phyloP scores from a whole-genome alignment of 2,113 vertebrate species.

The Asarcornis scutulata region DNA sequence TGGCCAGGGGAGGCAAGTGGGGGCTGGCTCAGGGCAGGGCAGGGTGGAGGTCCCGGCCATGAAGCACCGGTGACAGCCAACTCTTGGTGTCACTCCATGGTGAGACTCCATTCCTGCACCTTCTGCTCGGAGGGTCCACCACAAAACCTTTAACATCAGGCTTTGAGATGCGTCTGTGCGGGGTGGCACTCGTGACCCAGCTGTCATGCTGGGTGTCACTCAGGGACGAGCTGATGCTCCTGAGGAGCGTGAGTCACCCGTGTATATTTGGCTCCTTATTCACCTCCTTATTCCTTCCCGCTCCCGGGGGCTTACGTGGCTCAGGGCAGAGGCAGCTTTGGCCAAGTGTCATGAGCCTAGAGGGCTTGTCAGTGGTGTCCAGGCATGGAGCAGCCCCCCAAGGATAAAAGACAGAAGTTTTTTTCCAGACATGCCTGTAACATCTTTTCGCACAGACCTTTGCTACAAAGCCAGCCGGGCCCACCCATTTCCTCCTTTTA shows the following conservation, averaged over 20 bases:
- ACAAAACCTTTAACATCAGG: not conserved
- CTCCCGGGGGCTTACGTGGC: not conserved
- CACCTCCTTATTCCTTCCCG: no score
- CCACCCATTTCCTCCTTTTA: not conserved
- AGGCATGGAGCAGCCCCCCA: not conserved
- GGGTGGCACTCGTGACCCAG: not conserved
- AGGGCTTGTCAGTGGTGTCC: not conserved
- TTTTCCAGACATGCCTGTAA: rapidly evolving
- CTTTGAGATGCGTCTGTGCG: not conserved
- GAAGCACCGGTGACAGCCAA: not conserved
- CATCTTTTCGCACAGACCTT: not conserved
- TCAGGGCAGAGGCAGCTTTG: not conserved
- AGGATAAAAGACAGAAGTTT: not conserved
- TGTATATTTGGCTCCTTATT: not conserved
- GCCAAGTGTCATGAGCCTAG: not conserved
- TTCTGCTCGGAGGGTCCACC: not conserved
- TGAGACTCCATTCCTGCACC: not conserved
- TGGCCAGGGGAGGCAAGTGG: not conserved
- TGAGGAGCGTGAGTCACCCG: not conserved
- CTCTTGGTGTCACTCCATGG: not conserved
- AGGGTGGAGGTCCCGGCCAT: not conserved
- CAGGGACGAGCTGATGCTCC: not conserved
- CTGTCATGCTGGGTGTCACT: not conserved
- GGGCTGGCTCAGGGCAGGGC: not conserved
- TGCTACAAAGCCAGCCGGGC: not conserved